phyloP scores from a whole-genome alignment of 1,140 invertebrate species.

The Penaeus chinensis region DNA sequence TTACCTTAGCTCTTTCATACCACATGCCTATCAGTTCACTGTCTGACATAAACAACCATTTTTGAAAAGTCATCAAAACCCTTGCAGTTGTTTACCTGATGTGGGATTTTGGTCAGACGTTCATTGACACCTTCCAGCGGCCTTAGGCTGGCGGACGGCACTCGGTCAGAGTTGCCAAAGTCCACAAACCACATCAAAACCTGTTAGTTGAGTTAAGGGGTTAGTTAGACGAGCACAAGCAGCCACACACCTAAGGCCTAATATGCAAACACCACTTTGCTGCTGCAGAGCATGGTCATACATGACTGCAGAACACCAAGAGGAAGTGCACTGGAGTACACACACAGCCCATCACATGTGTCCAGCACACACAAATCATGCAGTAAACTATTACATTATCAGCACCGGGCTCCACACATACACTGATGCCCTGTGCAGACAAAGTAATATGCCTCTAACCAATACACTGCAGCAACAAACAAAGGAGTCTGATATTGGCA shows the following conservation, averaged over 20 bases:
- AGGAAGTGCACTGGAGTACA: neutral
- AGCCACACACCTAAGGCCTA: neutral
- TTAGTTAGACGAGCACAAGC: slow-evolving; percentile 13
- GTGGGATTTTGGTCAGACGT: slow-evolving; percentile 46
- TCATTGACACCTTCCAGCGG: slow-evolving; percentile 24
- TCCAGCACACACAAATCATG: slow-evolving; percentile 6
- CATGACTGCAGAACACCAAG: too few species aligned
- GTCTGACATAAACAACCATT: too few species aligned
- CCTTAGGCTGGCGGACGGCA: slow-evolving; percentile 34
- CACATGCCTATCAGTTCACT: too few species aligned
- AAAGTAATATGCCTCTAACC: too few species aligned
- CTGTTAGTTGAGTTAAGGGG: slow-evolving; percentile 56
- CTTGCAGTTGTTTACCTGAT: slow-evolving; percentile 40
- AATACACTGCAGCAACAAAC: neutral
- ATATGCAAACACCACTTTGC: too few species aligned
- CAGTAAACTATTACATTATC: slow-evolving; percentile 25
- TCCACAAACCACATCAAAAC: slow-evolving; percentile 54
- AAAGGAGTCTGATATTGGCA: too few species aligned
- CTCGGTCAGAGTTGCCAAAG: slow-evolving; percentile 44
- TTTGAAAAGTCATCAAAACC: too few species aligned
- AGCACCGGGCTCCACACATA: too few species aligned
- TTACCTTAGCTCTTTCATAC: too few species aligned
- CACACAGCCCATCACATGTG: neutral
- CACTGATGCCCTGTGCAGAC: too few species aligned
- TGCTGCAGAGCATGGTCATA: too few species aligned